Evolutionary conservation across 2,888 invertebrate genomes (phyloP), one percentile per base, ranked within the genome.

Genomic region (Maniola hyperantus): DNA sequence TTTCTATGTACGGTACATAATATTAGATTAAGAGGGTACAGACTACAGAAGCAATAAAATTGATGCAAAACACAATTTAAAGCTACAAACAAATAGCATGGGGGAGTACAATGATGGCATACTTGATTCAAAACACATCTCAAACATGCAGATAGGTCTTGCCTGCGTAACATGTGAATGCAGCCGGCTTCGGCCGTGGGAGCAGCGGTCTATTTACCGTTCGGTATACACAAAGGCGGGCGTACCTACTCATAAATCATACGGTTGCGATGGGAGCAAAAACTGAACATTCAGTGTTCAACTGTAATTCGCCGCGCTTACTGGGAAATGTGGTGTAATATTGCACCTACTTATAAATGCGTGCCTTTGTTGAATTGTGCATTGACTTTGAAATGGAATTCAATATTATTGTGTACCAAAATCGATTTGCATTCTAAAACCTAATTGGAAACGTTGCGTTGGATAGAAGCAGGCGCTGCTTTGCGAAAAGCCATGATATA

Each of bases 171-270:
- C 66, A 66, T 64, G 66, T 64, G 69, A 57, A 57, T 39, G 55
- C 69, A 61, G 46, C 61, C 44, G 65, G 53, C 63, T 69, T 39
- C 55, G 51, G 69, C 65, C 74, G 77, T 77, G 76, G 72, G 77
- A 77, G 76, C 72, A 73, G 72, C 75, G 74, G 74, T 70, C 73
- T 67, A 20, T 67, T 60, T 68, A 71, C 73, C 71, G 72, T 72
- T 72, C 39, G 34, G 34, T 34, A 62, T 18, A 55, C 66, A 64
- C 70, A 65, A 71, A 69, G 69, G 62, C 60, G 55, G 51, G 67
- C 71, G 70, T 39, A 54, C 15, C 42, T 39, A 20, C 57, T 57
- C 36, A 20, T 74, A 73, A 73, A 72, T 74, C 74, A 74, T 74
- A 70, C 72, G 68, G 65, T 68, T 69, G 69, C 66, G 66, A 68